Conservation (phyloP, 2,888 invertebrate genomes). For the Hypolimnas misippus region DNA sequence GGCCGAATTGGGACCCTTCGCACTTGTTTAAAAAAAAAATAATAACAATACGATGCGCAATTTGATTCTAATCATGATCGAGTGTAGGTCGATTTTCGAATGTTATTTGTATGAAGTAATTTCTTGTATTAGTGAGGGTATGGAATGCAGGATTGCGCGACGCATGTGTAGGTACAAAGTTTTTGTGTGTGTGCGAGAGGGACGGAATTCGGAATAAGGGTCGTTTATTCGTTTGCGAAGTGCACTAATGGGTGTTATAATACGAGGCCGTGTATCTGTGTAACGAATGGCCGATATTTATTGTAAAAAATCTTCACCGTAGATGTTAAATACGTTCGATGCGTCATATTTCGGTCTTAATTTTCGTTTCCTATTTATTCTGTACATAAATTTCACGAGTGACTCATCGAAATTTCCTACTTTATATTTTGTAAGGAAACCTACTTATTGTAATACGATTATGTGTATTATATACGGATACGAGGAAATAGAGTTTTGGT, state of each 20-base stretch:
- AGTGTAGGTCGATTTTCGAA: conserved; percentile 51
- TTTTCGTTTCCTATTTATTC: conserved; percentile 1
- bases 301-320: conserved; percentile 21
- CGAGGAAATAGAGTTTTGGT: no score
- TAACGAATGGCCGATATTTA: conserved; percentile 28
- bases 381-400: neutral
- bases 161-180: conserved; percentile 75
- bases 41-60: conserved; percentile 44
- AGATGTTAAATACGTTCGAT: neutral
- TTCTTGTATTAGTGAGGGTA: conserved; percentile 49
- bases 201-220: conserved; percentile 56
- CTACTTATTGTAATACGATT: neutral
- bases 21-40: conserved; percentile 68
- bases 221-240: conserved; percentile 78
- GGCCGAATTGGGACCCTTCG: conserved; percentile 76
- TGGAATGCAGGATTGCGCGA: conserved; percentile 79
- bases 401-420: neutral
- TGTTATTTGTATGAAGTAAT: conserved; percentile 33
- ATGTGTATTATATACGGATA: no score
- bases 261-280: conserved; percentile 44
- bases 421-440: conserved; percentile 4
- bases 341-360: neutral
- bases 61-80: conserved; percentile 53
- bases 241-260: conserved; percentile 78
- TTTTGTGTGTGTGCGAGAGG: conserved; percentile 75